A percentile compares a stretch with the other conserved stretches of the same genome.
These are phyloP conservation scores for Drepanosiphum platanoidis DNA, from an alignment of 2,888 invertebrate species.

Conservation along the genomic window DNA sequence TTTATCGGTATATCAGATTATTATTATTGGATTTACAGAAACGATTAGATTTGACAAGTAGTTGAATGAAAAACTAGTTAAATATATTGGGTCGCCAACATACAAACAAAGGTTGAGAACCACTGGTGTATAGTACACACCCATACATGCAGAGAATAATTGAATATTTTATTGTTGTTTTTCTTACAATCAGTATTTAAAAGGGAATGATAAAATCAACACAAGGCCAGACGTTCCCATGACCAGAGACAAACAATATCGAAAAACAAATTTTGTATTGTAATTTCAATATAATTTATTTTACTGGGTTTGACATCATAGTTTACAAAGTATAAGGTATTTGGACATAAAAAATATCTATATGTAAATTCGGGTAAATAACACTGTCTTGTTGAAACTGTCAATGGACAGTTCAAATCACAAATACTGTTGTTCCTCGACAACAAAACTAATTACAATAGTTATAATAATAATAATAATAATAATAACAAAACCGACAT, in stretches of 20 bases:
- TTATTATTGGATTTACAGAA: not conserved
- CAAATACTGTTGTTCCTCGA: not conserved
- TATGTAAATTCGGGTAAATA: conserved; percentile 16
- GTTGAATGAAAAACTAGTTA: no score
- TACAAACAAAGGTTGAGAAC: no score
- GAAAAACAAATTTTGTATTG: not conserved
- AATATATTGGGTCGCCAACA: no score
- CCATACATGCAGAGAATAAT: not conserved
- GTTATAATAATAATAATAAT: not conserved
- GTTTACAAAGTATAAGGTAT: not conserved
- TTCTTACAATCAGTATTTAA: not conserved
- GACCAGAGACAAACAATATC: not conserved
- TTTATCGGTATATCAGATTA: not conserved
- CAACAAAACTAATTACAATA: conserved; percentile 19
- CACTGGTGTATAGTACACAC: no score
- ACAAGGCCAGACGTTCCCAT: not conserved
- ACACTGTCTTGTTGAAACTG: not conserved
- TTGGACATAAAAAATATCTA: not conserved
- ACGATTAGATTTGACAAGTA: no score
- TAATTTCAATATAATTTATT: not conserved
- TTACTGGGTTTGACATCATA: not conserved
- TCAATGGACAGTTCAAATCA: conserved; percentile 3
- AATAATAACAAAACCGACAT: not conserved
- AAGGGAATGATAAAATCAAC: not conserved
- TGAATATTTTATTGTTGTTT: not conserved